Evolutionary conservation across 2,888 invertebrate genomes (phyloP), one percentile per base, ranked within the genome.

Genomic region (Epiperipatus broadwayi): DNA sequence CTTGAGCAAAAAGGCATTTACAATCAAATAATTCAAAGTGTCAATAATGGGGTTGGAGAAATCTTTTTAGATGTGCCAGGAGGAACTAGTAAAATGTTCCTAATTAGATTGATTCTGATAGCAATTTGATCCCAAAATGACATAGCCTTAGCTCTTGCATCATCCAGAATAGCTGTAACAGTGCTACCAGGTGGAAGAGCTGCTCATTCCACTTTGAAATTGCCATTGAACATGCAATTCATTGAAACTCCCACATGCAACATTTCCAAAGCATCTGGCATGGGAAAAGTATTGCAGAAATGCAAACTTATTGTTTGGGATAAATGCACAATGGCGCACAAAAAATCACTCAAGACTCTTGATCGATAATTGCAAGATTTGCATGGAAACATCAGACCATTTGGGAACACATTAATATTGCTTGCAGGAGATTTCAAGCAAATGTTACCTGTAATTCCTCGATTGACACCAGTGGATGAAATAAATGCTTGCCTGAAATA

Each of bases 101-200:
- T 61, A 2, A 54, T 61, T 31, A 51, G 49, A 21, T 41, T 58
- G 21, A 39, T 62, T 21, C 43, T 59, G 7, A 55, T 55, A n/a
- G 41, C 47, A 36, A 49, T 60, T 39, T 48, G 56, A 40, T 47
- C 47, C 29, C 36, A 51, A 42, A 48, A 50, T 43, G 40, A 46
- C 5, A 53, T 56, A 34, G 55, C 54, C 8, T 35, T 61, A 25
- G 54, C 57, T 8, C 43, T 60, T 18, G 58, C 60, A 5, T 60
- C 55, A 27, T 60, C 60, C 4, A 60, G 60, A 7, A 62, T 64
- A 43, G 60, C 61, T 21, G 58, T 61, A 5, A 61, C 56, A n/a
- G 49, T 63, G 21, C 43, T 64, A 12, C 48, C 52, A 29, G 47
- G 52, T n/a, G 59, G 58, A 4, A 45, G 53, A 44, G 61, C 58